phyloP scores from a whole-genome alignment of 2,888 invertebrate genomes.

The Lutraria lutraria region DNA sequence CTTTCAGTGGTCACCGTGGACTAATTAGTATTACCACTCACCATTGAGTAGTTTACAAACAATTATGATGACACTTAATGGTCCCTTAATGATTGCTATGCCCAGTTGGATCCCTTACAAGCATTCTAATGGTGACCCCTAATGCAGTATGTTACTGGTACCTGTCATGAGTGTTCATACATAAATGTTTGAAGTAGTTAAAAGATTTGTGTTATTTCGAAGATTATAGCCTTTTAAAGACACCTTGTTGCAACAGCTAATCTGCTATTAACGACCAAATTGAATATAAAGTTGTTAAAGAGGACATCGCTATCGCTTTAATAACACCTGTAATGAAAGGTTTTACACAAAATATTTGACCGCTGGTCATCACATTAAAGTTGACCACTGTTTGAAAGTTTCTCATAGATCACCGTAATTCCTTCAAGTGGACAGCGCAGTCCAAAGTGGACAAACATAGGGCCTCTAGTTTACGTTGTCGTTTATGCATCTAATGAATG shows the following conservation, averaged over 20 bases:
- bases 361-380: constrained; percentile 62
- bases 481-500: constrained; percentile 51
- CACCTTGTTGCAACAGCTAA: constrained; percentile 38
- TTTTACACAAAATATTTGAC: constrained; percentile 60
- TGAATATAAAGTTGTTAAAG: constrained; percentile 72
- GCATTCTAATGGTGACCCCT: constrained; percentile 54
- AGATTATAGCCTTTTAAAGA: constrained; percentile 52
- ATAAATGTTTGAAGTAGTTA: constrained; percentile 55
- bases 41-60: constrained; percentile 65
- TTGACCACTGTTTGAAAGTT: constrained; percentile 53
- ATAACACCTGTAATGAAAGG: constrained; percentile 60
- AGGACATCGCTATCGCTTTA: constrained; percentile 59
- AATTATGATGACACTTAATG: constrained; percentile 67
- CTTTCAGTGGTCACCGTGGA: constrained; percentile 58
- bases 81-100: constrained; percentile 63
- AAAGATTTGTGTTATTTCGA: constrained; percentile 10
- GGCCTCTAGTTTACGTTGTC: constrained; percentile 36
- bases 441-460: constrained; percentile 43
- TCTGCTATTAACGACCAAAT: constrained; percentile 66
- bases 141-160: constrained; percentile 61
- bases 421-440: constrained; percentile 30
- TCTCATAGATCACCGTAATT: constrained; percentile 64
- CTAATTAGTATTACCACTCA: constrained; percentile 57
- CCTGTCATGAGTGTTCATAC: constrained; percentile 63
- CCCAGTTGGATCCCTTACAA: constrained; percentile 58